Conservation (phyloP, 92 coral and sea anemone species). For the Palythoa grandiflora region DNA sequence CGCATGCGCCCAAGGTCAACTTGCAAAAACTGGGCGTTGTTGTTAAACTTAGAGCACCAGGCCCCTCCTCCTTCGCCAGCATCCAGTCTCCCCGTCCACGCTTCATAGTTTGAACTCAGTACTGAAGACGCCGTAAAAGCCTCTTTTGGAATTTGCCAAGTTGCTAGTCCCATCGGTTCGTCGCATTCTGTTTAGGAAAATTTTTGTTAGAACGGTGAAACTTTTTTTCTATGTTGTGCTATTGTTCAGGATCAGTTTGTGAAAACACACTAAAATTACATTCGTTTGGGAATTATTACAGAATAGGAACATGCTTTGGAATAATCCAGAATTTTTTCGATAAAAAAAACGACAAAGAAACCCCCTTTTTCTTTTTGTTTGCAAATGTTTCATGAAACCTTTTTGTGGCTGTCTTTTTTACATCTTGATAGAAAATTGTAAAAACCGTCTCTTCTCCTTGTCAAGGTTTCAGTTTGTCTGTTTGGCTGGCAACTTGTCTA, state of each 20-base stretch:
- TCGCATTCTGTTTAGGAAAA: conserved; percentile 54
- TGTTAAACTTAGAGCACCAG: conserved; percentile 73
- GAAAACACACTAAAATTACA: no score
- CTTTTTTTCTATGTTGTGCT: background rate
- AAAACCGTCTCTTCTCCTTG: no score
- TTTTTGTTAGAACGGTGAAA: background rate
- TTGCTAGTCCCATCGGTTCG: conserved; percentile 61
- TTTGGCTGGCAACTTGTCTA: no score
- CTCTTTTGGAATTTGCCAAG: conserved; percentile 19
- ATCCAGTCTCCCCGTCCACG: conserved; percentile 83
- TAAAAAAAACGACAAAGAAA: no score
- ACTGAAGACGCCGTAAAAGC: conserved; percentile 72
- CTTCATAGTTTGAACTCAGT: conserved; percentile 69
- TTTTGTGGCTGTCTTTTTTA: no score
- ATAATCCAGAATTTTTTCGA: no score
- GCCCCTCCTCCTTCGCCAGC: conserved; percentile 65
- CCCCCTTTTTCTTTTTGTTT: no score
- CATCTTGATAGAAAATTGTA: no score
- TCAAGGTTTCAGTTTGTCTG: no score
- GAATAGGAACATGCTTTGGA: no score
- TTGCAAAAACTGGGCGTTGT: conserved; percentile 66
- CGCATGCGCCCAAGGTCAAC: conserved; percentile 75
- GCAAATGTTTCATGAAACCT: no score
- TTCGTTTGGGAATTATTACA: no score
- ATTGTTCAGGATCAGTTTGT: background rate